phyloP scores from a whole-genome alignment of 2,888 invertebrate species.

The Helobdella robusta region DNA sequence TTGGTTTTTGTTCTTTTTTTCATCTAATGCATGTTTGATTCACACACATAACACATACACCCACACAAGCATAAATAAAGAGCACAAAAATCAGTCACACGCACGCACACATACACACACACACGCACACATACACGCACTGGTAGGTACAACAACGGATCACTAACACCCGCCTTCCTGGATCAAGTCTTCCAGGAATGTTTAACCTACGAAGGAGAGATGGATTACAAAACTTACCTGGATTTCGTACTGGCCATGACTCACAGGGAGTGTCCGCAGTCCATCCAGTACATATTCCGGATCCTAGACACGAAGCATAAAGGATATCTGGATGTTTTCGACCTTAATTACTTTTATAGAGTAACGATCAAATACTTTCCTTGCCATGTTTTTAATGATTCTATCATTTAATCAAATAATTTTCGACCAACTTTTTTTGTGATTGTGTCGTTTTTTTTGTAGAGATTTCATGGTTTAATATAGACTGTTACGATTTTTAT shows the following conservation, averaged over 20 bases:
- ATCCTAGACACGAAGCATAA: constrained; percentile 79
- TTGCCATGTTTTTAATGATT: too few relatives aligned
- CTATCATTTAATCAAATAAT: too few relatives aligned
- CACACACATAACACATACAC: not conserved
- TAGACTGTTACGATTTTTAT: too few relatives aligned
- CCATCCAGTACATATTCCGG: constrained; percentile 78
- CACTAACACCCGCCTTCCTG: constrained; percentile 77
- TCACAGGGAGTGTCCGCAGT: constrained; percentile 80
- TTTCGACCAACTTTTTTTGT: too few relatives aligned
- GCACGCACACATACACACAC: not conserved
- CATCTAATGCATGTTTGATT: not conserved
- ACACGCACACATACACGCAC: constrained; percentile 20
- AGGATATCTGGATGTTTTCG: constrained; percentile 79
- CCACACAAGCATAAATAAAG: not conserved
- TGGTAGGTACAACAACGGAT: constrained; percentile 83
- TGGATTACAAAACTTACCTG: constrained; percentile 87
- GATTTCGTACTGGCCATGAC: constrained; percentile 87
- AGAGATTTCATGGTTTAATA: too few relatives aligned
- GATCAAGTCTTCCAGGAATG: constrained; percentile 89
- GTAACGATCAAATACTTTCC: too few relatives aligned
- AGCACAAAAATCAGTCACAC: not conserved
- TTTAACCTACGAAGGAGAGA: constrained; percentile 68
- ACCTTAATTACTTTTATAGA: constrained; percentile 82
- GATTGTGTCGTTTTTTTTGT: too few relatives aligned
- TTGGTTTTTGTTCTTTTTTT: not conserved